Base-by-base conservation (phyloP, 1,140 invertebrate species). In the Carcinoscorpius rotundicauda region DNA sequence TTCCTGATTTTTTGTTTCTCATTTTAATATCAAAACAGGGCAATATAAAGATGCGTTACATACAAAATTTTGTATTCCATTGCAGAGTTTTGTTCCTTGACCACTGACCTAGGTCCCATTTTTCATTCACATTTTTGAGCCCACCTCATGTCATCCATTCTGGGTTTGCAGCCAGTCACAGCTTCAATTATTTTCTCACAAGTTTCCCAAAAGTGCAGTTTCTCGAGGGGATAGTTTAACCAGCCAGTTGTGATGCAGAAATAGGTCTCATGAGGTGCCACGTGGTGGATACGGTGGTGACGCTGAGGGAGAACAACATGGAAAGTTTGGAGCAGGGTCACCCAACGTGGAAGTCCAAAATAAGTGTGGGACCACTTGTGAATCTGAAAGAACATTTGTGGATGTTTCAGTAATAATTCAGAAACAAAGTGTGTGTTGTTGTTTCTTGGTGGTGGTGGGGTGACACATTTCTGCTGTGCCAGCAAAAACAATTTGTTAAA, bases 281-380 rank as follows among this genome's bases (percentile, higher is more conserved):
- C 93, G 78, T 99, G 96, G 75, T 99, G 96, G 58, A 97, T 91
- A 50, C 96, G 86, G 79, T 99, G 95, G 79, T 98, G 95, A 59
- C 88, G 85, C 59, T 91, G 83, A 1, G 96, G 95, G 67, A 99
- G 80, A 72, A 99, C 93, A 60, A 99, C 80, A 73, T 96, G 89
- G 70, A 86, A 83, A 69, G 93, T 87, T 78, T 99, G 96, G 55
- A 98, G 80, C 76, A 87, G 84, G 6, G 88, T 84, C 4, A 99
- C 94, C 86, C 88, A 96, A 10, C 78, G 73, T 1, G 94, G 93
- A 60, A 99, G 78, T 51, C 91, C 92, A 77, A 94, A 97, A 77
- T 98, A 99, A 3, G 95, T 98, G 75, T 98, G 96, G 3, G 94
- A 98, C 95, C 96, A 99, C 80, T 99, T 98, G 78, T 98, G 96